Conservation (phyloP, 1,140 invertebrate genomes). For the Parapsyche elsis region DNA sequence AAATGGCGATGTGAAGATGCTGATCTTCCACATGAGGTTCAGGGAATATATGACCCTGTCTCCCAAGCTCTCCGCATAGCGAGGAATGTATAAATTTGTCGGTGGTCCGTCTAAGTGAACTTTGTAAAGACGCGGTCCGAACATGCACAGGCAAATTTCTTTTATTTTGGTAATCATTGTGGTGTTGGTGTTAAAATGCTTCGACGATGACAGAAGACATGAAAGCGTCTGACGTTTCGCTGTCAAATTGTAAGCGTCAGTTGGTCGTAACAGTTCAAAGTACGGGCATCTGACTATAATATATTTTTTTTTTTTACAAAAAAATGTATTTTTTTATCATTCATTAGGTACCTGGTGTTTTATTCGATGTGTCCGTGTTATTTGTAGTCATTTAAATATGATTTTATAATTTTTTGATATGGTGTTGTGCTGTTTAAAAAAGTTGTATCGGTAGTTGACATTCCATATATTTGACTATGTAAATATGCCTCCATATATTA, state of each 20-base stretch:
- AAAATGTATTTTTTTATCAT: too few relatives aligned
- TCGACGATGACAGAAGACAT: background rate
- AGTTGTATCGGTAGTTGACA: too few relatives aligned
- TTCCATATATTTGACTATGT: background rate
- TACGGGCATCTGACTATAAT: too few relatives aligned
- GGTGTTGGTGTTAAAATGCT: too few relatives aligned
- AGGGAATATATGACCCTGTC: slow-evolving; percentile 75
- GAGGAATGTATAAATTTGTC: slow-evolving; percentile 69
- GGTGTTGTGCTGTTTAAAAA: too few relatives aligned
- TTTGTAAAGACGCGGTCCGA: slow-evolving; percentile 74
- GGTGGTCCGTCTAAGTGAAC: slow-evolving; percentile 68
- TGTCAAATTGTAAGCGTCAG: background rate
- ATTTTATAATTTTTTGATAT: too few relatives aligned
- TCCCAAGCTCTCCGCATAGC: slow-evolving; percentile 75
- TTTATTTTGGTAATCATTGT: slow-evolving; percentile 53
- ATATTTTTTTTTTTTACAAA: too few relatives aligned
- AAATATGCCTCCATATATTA: background rate
- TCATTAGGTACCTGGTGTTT: too few relatives aligned
- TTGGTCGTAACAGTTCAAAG: background rate
- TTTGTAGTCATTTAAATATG: too few relatives aligned
- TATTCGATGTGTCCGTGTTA: too few relatives aligned
- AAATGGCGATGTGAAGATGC: slow-evolving; percentile 78
- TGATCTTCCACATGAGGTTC: slow-evolving; percentile 76
- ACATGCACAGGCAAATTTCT: slow-evolving; percentile 63
- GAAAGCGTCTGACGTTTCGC: background rate